Conservation (phyloP, 53 echinoderm and acorn worm genomes). For the Luidia sarsii region DNA sequence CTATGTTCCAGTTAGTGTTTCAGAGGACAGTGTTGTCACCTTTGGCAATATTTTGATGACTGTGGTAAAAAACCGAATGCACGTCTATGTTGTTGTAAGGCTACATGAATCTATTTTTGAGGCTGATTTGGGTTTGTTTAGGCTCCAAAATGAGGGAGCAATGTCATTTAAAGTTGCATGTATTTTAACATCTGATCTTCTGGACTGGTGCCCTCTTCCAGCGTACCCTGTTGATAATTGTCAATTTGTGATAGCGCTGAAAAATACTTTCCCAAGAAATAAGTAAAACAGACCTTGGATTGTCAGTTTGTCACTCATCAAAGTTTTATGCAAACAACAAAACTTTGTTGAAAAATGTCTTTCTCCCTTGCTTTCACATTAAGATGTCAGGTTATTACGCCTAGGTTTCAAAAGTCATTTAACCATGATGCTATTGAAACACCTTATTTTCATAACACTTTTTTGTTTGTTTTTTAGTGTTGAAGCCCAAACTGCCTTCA, state of each 20-base stretch:
- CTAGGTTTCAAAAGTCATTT: no score
- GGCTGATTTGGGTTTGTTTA: slow-evolving; percentile 15
- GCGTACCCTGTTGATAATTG: background rate
- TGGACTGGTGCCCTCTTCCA: slow-evolving; percentile 43
- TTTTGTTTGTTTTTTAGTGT: no score
- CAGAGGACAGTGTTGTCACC: slow-evolving; percentile 1
- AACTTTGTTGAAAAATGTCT: no score
- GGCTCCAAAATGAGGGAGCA: background rate
- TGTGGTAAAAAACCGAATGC: background rate
- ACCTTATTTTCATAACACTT: no score
- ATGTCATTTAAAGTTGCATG: background rate
- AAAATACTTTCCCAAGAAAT: background rate
- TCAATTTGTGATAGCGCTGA: background rate
- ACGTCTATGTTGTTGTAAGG: slow-evolving; percentile 36
- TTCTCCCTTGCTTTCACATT: no score
- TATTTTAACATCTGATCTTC: slow-evolving; percentile 7
- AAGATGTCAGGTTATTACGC: no score
- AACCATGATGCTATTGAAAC: no score
- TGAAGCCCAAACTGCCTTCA: no score
- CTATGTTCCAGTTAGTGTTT: slow-evolving; percentile 4
- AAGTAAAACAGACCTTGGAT: no score
- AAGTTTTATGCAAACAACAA: no score
- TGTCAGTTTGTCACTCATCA: no score
- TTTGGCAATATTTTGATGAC: slow-evolving; percentile 43
- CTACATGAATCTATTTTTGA: slow-evolving; percentile 10